Conservation (phyloP, 2,113 vertebrate genomes). For the Myotis lucifugus region DNA sequence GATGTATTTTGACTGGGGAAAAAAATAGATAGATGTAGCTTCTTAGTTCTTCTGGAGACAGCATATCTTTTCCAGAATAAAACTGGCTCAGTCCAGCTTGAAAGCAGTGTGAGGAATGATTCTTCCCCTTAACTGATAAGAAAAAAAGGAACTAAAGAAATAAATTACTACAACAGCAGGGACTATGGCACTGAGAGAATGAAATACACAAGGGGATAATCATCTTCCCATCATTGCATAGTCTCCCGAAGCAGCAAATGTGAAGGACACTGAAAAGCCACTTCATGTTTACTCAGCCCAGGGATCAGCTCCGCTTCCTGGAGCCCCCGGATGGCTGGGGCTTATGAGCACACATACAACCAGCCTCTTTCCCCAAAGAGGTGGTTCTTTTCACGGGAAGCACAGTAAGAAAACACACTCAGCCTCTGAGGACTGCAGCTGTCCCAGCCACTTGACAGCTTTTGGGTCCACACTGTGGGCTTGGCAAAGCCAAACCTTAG, state of each 20-base stretch:
- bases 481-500: neutral
- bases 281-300: neutral
- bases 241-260: conserved; percentile 55
- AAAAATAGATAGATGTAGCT: conserved; percentile 9
- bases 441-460: neutral
- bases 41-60: conserved; percentile 30
- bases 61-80: conserved; percentile 63
- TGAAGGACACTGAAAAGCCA: conserved; percentile 10
- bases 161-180: conserved; percentile 78
- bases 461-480: neutral
- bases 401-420: neutral
- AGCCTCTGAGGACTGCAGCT: neutral
- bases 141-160: conserved; percentile 64
- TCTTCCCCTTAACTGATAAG: conserved; percentile 46
- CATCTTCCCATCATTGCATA: conserved; percentile 71
- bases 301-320: neutral
- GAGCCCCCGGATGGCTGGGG: neutral
- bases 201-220: conserved; percentile 29
- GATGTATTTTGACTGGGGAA: neutral
- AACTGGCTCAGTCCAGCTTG: conserved; percentile 45
- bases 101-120: conserved; percentile 57
- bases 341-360: neutral
- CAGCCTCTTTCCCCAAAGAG: neutral
- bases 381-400: neutral
- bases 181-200: conserved; percentile 24